Conservation (phyloP, 2,888 invertebrate species). For the Campopleginae sp. region DNA sequence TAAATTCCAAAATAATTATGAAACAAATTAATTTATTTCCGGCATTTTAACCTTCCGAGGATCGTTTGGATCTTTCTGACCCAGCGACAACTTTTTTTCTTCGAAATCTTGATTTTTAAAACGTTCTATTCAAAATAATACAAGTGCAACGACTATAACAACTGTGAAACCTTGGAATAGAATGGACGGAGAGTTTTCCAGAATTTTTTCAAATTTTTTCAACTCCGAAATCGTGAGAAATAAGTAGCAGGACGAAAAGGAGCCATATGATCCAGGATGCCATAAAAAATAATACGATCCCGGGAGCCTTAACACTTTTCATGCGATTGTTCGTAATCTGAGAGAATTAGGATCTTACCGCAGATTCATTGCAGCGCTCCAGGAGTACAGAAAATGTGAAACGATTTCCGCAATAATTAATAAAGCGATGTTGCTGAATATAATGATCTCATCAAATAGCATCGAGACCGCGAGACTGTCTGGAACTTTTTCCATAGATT, state of each 20-base stretch:
- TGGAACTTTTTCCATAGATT: slow-evolving; percentile 45
- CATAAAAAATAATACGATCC: too few relatives aligned
- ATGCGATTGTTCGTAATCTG: neutral
- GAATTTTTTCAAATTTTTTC: too few relatives aligned
- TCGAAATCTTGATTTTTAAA: too few relatives aligned
- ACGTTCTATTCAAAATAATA: too few relatives aligned
- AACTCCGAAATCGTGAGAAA: too few relatives aligned
- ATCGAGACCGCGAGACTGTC: slow-evolving; percentile 63
- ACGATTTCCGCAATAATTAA: slow-evolving; percentile 71
- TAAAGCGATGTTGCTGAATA: slow-evolving; percentile 71
- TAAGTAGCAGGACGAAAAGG: too few relatives aligned
- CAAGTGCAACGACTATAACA: too few relatives aligned
- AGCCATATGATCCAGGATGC: neutral
- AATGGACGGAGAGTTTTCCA: too few relatives aligned
- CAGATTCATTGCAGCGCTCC: slow-evolving; percentile 75
- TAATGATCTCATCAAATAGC: slow-evolving; percentile 72
- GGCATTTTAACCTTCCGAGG: neutral
- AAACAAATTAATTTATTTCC: slow-evolving; percentile 9
- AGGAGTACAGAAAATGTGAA: slow-evolving; percentile 74
- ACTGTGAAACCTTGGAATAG: too few relatives aligned
- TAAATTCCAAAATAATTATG: slow-evolving; percentile 62
- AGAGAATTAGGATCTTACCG: slow-evolving; percentile 69
- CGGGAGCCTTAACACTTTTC: slow-evolving; percentile 8
- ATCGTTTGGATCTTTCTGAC: too few relatives aligned
- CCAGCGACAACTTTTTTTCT: too few relatives aligned